These are phyloP conservation scores for Tylochromis polylepis DNA, from an alignment of 2,113 vertebrate genomes.

Conservation along the genomic window DNA sequence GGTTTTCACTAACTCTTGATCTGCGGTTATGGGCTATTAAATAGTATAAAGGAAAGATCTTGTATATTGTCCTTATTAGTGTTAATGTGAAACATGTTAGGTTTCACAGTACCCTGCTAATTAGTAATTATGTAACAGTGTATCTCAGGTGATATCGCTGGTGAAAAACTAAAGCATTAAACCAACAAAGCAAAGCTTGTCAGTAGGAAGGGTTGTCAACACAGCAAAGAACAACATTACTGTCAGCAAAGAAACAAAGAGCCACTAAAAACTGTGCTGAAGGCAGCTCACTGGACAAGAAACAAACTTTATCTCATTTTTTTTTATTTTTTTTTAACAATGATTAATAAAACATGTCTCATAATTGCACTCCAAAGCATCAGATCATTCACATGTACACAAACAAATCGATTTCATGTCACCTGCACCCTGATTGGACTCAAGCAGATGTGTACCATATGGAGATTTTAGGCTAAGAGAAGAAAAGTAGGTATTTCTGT, in stretches of 20 bases:
- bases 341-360: background rate
- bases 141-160: background rate
- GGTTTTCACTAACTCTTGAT: background rate
- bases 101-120: background rate
- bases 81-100: background rate
- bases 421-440: background rate
- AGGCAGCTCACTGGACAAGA: background rate
- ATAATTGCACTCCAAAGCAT: background rate
- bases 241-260: background rate
- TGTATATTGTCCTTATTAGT: background rate
- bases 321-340: rapidly evolving
- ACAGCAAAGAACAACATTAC: conserved; percentile 7
- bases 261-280: background rate
- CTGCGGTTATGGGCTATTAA: rapidly evolving
- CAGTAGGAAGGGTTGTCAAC: conserved; percentile 22
- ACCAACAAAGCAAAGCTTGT: background rate
- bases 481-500: background rate
- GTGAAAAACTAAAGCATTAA: background rate
- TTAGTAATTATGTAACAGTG: background rate
- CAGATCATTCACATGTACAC: background rate
- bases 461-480: background rate
- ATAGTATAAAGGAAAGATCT: background rate
- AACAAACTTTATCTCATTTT: background rate
- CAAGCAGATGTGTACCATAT: background rate
- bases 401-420: background rate